Conservation (phyloP, 2,113 vertebrate species). For the Prinia subflava region DNA sequence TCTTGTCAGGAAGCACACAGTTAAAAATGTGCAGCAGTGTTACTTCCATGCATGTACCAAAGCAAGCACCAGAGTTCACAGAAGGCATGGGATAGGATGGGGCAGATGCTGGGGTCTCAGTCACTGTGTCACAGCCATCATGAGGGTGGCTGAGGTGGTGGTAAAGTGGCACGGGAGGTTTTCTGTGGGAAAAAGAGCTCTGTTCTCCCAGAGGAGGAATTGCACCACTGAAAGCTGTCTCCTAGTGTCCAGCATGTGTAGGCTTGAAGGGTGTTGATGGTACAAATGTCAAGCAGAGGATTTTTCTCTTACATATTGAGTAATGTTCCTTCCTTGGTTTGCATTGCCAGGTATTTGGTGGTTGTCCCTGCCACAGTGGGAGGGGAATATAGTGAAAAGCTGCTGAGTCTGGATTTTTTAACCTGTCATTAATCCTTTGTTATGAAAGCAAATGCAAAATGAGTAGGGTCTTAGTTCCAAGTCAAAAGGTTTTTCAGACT, state of each 20-base stretch:
- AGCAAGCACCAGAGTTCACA: accelerated
- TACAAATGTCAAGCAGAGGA: background rate
- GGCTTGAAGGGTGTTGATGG: background rate
- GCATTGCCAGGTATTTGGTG: background rate
- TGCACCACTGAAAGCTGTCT: background rate
- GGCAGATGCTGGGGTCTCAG: background rate
- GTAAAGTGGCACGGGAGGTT: accelerated
- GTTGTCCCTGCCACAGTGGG: background rate
- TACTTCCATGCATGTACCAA: accelerated
- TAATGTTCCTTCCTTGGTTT: background rate
- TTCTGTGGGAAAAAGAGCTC: background rate
- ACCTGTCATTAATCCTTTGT: background rate
- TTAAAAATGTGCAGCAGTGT: background rate
- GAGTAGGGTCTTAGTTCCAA: background rate
- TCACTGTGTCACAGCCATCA: accelerated
- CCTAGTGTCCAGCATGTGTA: background rate
- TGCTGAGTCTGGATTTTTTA: background rate
- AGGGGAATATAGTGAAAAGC: background rate
- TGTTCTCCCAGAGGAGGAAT: background rate
- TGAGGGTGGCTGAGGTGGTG: background rate
- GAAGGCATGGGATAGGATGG: background rate
- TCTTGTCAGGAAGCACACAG: background rate
- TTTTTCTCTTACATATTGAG: background rate
- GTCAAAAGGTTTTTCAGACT: background rate
- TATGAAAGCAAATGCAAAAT: background rate